Evolutionary conservation across 2,797 vertebrate species (phyloP).

Genomic region (Malurus leucopterus): DNA sequence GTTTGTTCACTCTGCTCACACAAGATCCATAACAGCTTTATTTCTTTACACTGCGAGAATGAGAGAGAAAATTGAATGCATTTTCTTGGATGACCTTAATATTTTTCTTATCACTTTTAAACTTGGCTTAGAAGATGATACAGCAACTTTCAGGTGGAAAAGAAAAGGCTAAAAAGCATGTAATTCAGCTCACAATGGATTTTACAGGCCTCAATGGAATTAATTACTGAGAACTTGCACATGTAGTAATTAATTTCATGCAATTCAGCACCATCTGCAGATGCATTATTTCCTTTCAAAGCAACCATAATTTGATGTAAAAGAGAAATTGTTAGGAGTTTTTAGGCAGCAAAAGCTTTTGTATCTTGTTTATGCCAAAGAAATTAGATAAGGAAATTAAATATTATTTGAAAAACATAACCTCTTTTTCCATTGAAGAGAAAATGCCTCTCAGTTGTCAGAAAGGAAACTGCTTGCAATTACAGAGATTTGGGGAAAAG

Average conservation of each 20-base stretch:
- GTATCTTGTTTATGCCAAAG: constrained; percentile 60
- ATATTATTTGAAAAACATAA: constrained; percentile 51
- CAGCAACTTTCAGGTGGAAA: constrained; percentile 51
- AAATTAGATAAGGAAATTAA: constrained; percentile 60
- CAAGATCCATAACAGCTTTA: neutral
- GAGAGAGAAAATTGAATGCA: neutral
- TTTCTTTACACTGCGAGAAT: neutral
- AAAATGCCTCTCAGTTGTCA: neutral
- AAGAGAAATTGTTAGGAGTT: constrained; percentile 62
- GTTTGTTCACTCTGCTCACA: neutral
- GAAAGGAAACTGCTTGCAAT: neutral
- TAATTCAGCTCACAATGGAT: constrained; percentile 62
- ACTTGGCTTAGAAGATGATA: constrained; percentile 29
- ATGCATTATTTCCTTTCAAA: constrained; percentile 71
- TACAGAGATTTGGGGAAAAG: neutral
- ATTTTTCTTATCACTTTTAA: constrained; percentile 20
- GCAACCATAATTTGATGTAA: constrained; percentile 56
- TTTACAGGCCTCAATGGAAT: constrained; percentile 69
- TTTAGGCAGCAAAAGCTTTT: constrained; percentile 60
- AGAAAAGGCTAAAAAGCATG: constrained; percentile 53
- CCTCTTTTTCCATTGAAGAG: constrained; percentile 1
- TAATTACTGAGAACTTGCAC: constrained; percentile 72
- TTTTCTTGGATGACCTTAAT: constrained; percentile 11
- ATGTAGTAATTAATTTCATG: constrained; percentile 76
- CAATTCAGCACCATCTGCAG: constrained; percentile 72